Conservation (phyloP, 2,888 invertebrate genomes). For the Cecidostiba fungosa region DNA sequence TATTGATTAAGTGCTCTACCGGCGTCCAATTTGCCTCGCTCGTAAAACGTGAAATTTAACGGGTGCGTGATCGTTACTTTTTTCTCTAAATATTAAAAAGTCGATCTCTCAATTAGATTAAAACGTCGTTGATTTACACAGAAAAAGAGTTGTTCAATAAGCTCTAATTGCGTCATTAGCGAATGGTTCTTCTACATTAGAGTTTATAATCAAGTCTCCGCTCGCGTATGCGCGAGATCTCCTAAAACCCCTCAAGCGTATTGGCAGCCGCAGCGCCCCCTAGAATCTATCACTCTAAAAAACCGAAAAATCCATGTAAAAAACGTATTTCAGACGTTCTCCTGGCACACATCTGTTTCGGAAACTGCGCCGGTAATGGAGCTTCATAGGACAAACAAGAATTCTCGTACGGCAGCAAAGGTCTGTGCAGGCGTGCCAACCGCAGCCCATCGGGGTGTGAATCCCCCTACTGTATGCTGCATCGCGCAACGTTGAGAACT, state of each 20-base stretch:
- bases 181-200: too few relatives aligned
- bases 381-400: conserved; percentile 75
- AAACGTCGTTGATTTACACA: too few relatives aligned
- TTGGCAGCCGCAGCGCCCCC: too few relatives aligned
- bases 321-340: background rate
- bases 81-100: background rate
- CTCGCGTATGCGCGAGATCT: too few relatives aligned
- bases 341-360: conserved; percentile 64
- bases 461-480: conserved; percentile 12
- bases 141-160: too few relatives aligned
- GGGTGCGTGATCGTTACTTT: conserved; percentile 2
- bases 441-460: conserved; percentile 3
- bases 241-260: too few relatives aligned
- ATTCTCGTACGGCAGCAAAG: conserved; percentile 58
- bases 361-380: conserved; percentile 77
- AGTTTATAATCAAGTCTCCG: too few relatives aligned
- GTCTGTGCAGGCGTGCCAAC: conserved; percentile 38
- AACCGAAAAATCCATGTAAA: too few relatives aligned
- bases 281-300: too few relatives aligned
- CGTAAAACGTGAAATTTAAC: conserved; percentile 43
- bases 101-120: background rate
- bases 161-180: too few relatives aligned
- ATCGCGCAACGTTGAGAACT: conserved; percentile 45
- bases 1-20: conserved; percentile 41
- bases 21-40: conserved; percentile 31